These are phyloP conservation scores for Mythimna vitellina DNA, from an alignment of 2,888 invertebrate genomes.

Conservation along the genomic window DNA sequence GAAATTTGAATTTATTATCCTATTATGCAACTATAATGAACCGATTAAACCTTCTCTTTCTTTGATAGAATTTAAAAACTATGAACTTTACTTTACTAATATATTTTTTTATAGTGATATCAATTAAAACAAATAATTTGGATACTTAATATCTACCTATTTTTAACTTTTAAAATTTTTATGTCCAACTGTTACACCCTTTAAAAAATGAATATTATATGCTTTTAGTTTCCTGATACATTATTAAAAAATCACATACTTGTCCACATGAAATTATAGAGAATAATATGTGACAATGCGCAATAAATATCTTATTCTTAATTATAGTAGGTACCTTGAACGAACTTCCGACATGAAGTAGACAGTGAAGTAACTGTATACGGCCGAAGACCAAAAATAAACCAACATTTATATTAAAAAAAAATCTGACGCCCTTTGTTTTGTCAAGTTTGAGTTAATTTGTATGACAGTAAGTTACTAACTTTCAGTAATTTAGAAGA, in stretches of 20 bases:
- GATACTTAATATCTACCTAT: too few relatives aligned
- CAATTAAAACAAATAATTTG: too few relatives aligned
- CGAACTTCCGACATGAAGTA: slow-evolving; percentile 33
- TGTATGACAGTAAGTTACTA: not conserved
- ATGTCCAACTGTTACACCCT: too few relatives aligned
- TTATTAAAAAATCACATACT: not conserved
- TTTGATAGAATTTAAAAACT: not conserved
- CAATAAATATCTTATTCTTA: slow-evolving; percentile 15
- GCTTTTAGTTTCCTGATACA: not conserved
- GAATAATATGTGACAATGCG: not conserved
- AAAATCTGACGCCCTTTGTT: not conserved
- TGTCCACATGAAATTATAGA: not conserved
- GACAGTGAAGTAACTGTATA: slow-evolving; percentile 19
- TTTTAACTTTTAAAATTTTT: too few relatives aligned
- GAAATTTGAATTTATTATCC: too few relatives aligned
- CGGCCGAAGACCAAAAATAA: slow-evolving; percentile 20
- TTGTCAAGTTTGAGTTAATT: not conserved
- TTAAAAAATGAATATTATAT: too few relatives aligned
- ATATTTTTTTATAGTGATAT: too few relatives aligned
- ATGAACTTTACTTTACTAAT: too few relatives aligned
- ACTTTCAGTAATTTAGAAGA: not conserved
- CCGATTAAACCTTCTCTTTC: not conserved
- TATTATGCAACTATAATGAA: too few relatives aligned
- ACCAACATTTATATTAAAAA: not conserved
- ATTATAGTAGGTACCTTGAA: slow-evolving; percentile 20